Percentiles rank a stretch among this genome's conserved stretches.
Evolutionary conservation across 2,888 invertebrate species (phyloP).

Genomic region (Pseudeuparius sepicola): DNA sequence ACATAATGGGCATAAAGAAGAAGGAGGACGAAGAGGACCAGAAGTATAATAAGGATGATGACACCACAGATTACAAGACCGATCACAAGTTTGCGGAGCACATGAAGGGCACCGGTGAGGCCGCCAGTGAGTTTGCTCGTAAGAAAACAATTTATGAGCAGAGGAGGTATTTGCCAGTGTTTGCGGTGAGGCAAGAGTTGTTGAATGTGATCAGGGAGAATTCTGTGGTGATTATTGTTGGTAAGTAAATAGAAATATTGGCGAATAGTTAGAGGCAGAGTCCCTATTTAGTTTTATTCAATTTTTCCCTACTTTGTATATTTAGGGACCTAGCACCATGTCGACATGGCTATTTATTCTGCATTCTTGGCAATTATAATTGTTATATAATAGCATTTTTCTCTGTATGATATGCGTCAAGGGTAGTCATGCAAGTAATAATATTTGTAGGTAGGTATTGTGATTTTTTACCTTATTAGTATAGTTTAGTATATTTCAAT

Average conservation of each 20-base stretch:
- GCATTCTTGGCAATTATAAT: too few relatives aligned
- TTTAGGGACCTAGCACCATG: too few relatives aligned
- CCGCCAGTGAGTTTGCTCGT: slow-evolving; percentile 75
- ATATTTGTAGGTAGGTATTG: too few relatives aligned
- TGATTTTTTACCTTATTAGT: too few relatives aligned
- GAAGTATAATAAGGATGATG: slow-evolving; percentile 52
- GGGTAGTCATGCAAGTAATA: too few relatives aligned
- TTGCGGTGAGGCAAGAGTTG: slow-evolving; percentile 88
- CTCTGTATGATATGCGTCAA: too few relatives aligned
- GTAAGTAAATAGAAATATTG: slow-evolving; percentile 36
- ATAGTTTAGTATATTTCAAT: too few relatives aligned
- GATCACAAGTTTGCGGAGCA: slow-evolving; percentile 97
- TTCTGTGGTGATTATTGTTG: slow-evolving; percentile 88
- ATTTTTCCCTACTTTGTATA: slow-evolving; percentile 1
- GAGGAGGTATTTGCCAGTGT: slow-evolving; percentile 85
- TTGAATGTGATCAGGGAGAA: slow-evolving; percentile 88
- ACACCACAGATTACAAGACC: slow-evolving; percentile 76
- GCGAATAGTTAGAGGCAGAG: background rate
- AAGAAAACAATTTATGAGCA: slow-evolving; percentile 80
- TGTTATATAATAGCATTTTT: too few relatives aligned
- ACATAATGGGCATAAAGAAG: slow-evolving; percentile 89
- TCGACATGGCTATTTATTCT: too few relatives aligned
- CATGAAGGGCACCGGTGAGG: slow-evolving; percentile 57
- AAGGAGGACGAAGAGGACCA: slow-evolving; percentile 70
- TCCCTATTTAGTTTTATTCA: background rate